These are phyloP conservation scores for Halcyon smyrnensis DNA, from an alignment of 2,797 vertebrate genomes.

Conservation along the genomic window DNA sequence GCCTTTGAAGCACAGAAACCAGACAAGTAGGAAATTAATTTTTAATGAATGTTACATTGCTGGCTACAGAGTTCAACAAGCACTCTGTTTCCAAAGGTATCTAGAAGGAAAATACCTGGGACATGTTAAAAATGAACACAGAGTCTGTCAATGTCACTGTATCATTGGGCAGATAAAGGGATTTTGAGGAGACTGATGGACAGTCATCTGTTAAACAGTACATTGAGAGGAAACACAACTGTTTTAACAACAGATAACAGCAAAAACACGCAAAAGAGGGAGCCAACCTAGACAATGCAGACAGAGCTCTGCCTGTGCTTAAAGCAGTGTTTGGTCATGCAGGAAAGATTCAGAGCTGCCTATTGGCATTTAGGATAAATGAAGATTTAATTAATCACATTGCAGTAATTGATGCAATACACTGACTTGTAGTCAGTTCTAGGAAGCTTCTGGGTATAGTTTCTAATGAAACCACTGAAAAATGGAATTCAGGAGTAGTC, in stretches of 20 bases:
- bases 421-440: constrained; percentile 23
- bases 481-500: neutral
- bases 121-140: neutral
- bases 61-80: constrained; percentile 3
- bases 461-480: neutral
- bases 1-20: constrained; percentile 11
- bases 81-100: neutral
- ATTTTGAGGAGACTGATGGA: neutral
- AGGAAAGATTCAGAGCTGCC: neutral
- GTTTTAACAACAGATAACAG: neutral
- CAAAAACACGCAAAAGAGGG: neutral
- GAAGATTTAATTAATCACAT: constrained; percentile 26
- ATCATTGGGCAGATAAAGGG: neutral
- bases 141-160: neutral
- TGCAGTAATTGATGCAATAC: constrained; percentile 8
- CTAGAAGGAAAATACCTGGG: neutral
- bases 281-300: neutral
- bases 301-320: neutral
- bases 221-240: neutral
- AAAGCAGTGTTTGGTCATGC: neutral
- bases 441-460: constrained; percentile 31
- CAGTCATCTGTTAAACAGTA: neutral
- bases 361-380: constrained; percentile 14
- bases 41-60: constrained; percentile 35
- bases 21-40: constrained; percentile 22